These are phyloP conservation scores for Hucho hucho DNA, from an alignment of 2,113 vertebrate species.

Conservation along the genomic window DNA sequence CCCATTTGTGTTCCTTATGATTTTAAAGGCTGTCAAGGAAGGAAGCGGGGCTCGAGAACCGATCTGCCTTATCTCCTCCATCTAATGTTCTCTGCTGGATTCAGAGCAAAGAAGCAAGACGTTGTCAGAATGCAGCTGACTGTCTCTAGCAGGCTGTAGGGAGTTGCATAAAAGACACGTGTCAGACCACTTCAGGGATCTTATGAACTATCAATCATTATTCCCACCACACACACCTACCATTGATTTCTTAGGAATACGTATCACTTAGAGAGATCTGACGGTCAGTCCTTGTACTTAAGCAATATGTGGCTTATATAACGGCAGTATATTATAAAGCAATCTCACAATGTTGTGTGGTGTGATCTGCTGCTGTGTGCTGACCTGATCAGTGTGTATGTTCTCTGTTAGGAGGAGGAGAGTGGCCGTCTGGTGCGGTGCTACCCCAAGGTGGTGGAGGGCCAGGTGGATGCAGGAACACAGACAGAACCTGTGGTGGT, in stretches of 20 bases:
- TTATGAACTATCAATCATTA: conserved; percentile 1
- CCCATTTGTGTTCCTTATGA: conserved; percentile 67
- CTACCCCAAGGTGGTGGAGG: conserved; percentile 76
- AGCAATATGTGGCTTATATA: conserved; percentile 5
- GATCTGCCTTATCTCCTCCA: conserved; percentile 62
- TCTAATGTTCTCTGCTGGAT: conserved; percentile 57
- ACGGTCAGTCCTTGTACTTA: conserved; percentile 1
- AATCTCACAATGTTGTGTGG: not conserved
- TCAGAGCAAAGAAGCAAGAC: conserved; percentile 52
- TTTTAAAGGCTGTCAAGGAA: conserved; percentile 68
- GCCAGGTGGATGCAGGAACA: conserved; percentile 86
- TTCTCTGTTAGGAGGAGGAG: conserved; percentile 60
- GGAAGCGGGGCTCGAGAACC: conserved; percentile 63
- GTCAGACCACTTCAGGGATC: not conserved
- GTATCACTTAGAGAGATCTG: not conserved
- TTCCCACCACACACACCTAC: conserved; percentile 11
- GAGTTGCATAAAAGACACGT: not conserved
- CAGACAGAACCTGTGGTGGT: conserved; percentile 97
- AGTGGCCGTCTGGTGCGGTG: conserved; percentile 60
- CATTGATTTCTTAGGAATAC: conserved; percentile 2
- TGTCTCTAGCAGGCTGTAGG: conserved; percentile 16
- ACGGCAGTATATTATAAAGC: not conserved
- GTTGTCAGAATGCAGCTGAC: conserved; percentile 33
- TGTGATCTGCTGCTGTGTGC: not conserved
- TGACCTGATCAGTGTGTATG: conserved; percentile 6